Percentiles rank a stretch among this genome's conserved stretches.
These are phyloP conservation scores for Florisuga fusca DNA, from an alignment of 2,797 vertebrate genomes.

Conservation along the genomic window DNA sequence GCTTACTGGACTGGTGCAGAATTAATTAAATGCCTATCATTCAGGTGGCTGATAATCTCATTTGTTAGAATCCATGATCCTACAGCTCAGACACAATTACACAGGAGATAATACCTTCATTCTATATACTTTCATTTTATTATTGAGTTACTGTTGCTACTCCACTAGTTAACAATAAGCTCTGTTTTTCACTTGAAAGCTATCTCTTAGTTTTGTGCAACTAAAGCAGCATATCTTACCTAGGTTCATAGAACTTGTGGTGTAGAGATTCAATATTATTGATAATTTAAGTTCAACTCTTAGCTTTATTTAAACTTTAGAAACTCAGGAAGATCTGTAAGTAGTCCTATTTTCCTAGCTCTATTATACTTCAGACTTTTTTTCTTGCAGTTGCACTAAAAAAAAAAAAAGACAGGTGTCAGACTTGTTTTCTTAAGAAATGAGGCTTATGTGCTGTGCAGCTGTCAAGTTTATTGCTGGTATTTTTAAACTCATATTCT, in stretches of 20 bases:
- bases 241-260: background rate
- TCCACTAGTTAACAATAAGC: background rate
- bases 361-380: background rate
- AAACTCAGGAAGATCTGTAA: background rate
- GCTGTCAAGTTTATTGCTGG: background rate
- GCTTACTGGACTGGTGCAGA: background rate
- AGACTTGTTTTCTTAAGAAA: background rate
- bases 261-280: background rate
- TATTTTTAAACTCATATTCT: background rate
- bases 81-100: background rate
- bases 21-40: background rate
- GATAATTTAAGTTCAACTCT: background rate
- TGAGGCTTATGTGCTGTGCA: background rate
- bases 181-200: background rate
- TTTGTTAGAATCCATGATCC: background rate
- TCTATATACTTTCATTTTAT: constrained; percentile 6
- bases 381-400: background rate
- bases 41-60: background rate
- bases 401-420: background rate
- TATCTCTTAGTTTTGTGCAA: background rate
- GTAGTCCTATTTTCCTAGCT: background rate
- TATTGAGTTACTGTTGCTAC: background rate
- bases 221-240: background rate
- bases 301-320: background rate
- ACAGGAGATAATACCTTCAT: background rate